Evolutionary conservation across 2,888 invertebrate genomes (phyloP).

Genomic region (Melieria crassipennis): DNA sequence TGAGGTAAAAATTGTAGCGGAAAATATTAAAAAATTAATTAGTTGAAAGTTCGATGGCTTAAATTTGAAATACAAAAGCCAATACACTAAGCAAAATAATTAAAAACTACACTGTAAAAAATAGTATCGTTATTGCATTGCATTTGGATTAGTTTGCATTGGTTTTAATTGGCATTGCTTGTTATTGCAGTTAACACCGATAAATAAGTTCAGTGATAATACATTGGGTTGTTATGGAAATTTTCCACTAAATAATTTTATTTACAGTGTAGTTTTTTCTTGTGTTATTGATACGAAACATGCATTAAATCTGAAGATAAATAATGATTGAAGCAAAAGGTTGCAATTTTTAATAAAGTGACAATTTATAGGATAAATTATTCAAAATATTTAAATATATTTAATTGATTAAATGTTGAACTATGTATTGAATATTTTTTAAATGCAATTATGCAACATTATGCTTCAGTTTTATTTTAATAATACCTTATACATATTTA

Average conservation of each 20-base stretch:
- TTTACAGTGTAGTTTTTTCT: slow-evolving; percentile 10
- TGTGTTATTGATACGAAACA: no score
- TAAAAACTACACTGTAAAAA: slow-evolving; percentile 23
- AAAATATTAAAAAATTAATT: slow-evolving; percentile 22
- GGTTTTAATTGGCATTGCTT: background rate
- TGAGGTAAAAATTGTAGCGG: slow-evolving; percentile 6
- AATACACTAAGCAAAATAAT: slow-evolving; percentile 1
- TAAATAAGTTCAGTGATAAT: background rate
- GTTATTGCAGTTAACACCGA: background rate
- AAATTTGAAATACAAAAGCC: background rate
- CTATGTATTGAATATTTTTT: no score
- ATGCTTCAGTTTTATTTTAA: no score
- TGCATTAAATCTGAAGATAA: no score
- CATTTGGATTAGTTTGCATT: background rate
- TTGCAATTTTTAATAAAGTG: background rate
- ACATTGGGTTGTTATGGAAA: background rate
- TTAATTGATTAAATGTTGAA: background rate
- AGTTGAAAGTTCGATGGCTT: slow-evolving; percentile 9
- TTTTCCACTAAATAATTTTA: background rate
- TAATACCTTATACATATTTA: no score
- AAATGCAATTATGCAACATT: no score
- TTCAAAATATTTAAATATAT: background rate
- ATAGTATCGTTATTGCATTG: background rate
- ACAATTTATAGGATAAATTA: background rate
- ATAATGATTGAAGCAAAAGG: no score